Evolutionary conservation across 1,140 invertebrate species (phyloP).

Genomic region (Pogonus chalceus): DNA sequence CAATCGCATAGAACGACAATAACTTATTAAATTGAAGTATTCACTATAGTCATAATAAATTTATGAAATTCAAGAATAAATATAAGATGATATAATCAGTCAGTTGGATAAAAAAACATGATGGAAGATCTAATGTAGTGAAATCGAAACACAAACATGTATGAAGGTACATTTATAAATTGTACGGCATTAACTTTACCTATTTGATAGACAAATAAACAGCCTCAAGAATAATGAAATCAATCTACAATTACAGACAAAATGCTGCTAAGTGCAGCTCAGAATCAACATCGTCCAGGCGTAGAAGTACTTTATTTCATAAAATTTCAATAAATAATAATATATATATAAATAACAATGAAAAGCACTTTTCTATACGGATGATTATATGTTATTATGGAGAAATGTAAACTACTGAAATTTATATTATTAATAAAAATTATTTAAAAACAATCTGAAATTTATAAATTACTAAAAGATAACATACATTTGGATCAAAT

Average conservation of each 20-base stretch:
- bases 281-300: slow-evolving; percentile 35
- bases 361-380: neutral
- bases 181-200: slow-evolving; percentile 7
- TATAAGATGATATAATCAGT: neutral
- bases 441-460: neutral
- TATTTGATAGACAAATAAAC: slow-evolving; percentile 12
- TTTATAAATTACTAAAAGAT: too few species aligned
- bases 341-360: slow-evolving; percentile 13
- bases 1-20: neutral
- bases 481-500: too few species aligned
- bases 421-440: neutral
- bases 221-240: slow-evolving; percentile 33
- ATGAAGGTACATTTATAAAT: slow-evolving; percentile 1
- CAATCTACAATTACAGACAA: slow-evolving; percentile 28
- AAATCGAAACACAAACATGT: neutral
- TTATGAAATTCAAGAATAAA: neutral
- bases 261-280: slow-evolving; percentile 23
- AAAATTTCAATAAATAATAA: slow-evolving; percentile 18
- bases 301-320: slow-evolving; percentile 16
- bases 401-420: neutral
- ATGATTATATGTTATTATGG: neutral
- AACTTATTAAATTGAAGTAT: neutral
- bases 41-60: neutral
- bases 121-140: neutral
- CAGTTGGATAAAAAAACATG: neutral